Conservation (phyloP, 2,797 vertebrate genomes). For the Urosaurus nigricauda region DNA sequence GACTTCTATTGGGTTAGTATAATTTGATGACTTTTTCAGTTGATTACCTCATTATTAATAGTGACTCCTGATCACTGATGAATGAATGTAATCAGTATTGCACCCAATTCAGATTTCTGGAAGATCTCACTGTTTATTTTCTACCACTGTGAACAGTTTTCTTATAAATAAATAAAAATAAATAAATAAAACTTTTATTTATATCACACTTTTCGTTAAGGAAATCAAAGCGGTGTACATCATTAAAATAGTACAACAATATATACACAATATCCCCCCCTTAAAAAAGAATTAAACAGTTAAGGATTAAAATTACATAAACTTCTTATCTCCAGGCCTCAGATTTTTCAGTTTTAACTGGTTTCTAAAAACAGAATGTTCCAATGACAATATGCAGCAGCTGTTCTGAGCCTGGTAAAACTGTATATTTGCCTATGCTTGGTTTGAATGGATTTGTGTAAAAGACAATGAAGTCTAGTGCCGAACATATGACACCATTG, state of each 20-base stretch:
- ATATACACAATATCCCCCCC: no score
- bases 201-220: no score
- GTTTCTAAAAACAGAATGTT: not conserved
- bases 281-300: no score
- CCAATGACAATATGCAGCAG: not conserved
- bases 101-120: not conserved
- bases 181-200: no score
- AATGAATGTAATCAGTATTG: not conserved
- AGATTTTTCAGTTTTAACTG: constrained; percentile 8
- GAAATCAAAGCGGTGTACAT: no score
- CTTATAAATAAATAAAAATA: no score
- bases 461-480: not conserved
- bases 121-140: not conserved
- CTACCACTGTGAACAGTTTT: not conserved
- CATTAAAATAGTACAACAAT: no score
- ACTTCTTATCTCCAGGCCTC: not conserved
- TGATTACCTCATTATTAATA: not conserved
- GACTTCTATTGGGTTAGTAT: not conserved
- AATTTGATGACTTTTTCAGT: not conserved
- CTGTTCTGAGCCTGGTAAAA: not conserved
- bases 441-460: constrained; percentile 14
- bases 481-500: constrained; percentile 1
- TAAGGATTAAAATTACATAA: no score
- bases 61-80: not conserved
- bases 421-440: not conserved